Percentiles rank a stretch among this genome's conserved stretches.
These are phyloP conservation scores for Cephalopholis sonnerati DNA, from an alignment of 2,113 vertebrate species.

Conservation along the genomic window DNA sequence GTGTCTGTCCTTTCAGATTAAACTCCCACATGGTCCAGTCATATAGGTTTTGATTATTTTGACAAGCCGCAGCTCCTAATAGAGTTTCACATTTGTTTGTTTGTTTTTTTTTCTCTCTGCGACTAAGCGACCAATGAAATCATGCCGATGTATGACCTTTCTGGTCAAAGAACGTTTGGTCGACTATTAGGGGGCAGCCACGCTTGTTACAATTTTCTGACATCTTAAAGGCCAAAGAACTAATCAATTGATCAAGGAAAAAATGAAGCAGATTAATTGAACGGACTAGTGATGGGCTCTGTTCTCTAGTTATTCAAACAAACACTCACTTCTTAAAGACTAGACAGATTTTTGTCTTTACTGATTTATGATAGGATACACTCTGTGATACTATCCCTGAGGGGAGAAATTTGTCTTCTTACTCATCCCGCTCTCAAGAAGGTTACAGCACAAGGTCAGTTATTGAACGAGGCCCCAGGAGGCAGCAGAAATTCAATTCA, in stretches of 20 bases:
- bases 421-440: slow-evolving; percentile 15
- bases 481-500: slow-evolving; percentile 40
- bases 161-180: too few species aligned
- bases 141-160: too few species aligned
- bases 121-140: too few species aligned
- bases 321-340: not conserved
- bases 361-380: slow-evolving; percentile 29
- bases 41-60: too few species aligned
- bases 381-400: slow-evolving; percentile 26
- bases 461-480: slow-evolving; percentile 37
- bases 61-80: too few species aligned
- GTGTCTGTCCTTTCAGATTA: too few species aligned
- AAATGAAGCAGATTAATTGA: not conserved
- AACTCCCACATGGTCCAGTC: too few species aligned
- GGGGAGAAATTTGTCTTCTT: slow-evolving; percentile 37
- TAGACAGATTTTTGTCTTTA: slow-evolving; percentile 11
- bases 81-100: too few species aligned
- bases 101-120: too few species aligned
- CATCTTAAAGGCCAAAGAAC: not conserved
- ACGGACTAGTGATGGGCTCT: not conserved
- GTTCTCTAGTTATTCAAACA: slow-evolving; percentile 12
- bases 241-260: not conserved
- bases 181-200: too few species aligned
- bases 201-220: not conserved
- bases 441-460: slow-evolving; percentile 51